Percentiles rank a stretch among this genome's conserved stretches.
Evolutionary conservation across 2,113 vertebrate genomes (phyloP).

Genomic region (Laticauda laticaudata): DNA sequence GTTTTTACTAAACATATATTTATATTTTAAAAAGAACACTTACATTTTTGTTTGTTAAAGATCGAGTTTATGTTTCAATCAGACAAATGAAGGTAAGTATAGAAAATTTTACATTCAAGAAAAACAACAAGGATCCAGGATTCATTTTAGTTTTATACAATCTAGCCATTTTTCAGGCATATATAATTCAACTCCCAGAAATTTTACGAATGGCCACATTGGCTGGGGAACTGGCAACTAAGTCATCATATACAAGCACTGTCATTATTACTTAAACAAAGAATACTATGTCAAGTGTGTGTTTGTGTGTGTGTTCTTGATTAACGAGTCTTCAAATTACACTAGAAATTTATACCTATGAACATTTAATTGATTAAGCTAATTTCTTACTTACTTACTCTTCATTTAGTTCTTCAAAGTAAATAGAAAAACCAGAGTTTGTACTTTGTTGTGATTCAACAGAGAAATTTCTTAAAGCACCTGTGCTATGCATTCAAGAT

Average conservation of each 20-base stretch:
- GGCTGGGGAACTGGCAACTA: background rate
- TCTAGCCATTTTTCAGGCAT: background rate
- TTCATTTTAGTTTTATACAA: background rate
- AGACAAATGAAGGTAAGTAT: background rate
- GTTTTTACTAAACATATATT: background rate
- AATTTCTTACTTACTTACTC: no score
- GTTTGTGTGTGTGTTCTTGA: background rate
- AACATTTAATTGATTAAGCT: background rate
- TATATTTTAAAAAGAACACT: background rate
- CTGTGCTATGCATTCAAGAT: background rate
- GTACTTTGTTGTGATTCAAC: background rate
- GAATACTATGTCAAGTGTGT: background rate
- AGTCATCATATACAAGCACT: background rate
- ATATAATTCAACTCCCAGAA: background rate
- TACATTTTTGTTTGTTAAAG: background rate
- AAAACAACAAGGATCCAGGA: background rate
- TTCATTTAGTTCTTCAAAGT: background rate
- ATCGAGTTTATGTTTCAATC: background rate
- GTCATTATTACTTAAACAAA: background rate
- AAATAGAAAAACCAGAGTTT: background rate
- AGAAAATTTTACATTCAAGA: constrained; percentile 23
- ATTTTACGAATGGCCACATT: background rate
- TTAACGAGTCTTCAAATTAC: background rate
- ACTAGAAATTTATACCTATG: background rate
- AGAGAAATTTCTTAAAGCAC: constrained; percentile 9